Evolutionary conservation across 2,797 vertebrate genomes (phyloP).

Genomic region (Eulemur mongoz): DNA sequence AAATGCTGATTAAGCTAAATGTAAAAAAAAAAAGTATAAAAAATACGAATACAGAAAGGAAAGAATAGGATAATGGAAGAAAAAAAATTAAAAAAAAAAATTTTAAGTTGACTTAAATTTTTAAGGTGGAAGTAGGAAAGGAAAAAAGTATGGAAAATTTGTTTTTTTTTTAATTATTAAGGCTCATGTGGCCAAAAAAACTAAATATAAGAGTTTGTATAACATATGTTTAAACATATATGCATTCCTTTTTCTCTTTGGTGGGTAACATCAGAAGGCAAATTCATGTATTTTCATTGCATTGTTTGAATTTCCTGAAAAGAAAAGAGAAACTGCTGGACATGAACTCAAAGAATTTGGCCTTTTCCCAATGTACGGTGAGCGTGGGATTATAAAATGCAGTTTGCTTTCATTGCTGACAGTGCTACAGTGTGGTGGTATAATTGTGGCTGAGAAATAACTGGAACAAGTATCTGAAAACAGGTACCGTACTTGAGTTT

Average conservation of each 20-base stretch:
- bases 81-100: not conserved
- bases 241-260: slow-evolving; percentile 3
- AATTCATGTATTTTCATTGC: slow-evolving; percentile 30
- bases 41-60: not conserved
- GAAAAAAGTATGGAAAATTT: not conserved
- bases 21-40: not conserved
- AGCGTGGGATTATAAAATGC: slow-evolving; percentile 13
- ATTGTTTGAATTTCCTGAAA: slow-evolving; percentile 44
- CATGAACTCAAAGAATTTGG: not conserved
- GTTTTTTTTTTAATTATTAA: slow-evolving; percentile 29
- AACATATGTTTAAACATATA: not conserved
- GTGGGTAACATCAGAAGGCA: slow-evolving; percentile 11
- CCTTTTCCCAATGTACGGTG: not conserved
- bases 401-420: slow-evolving; percentile 8
- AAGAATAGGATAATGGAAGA: not conserved
- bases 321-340: not conserved
- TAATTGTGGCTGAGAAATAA: not conserved
- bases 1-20: not conserved
- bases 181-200: not conserved
- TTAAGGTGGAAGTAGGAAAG: not conserved
- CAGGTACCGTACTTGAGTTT: slow-evolving; percentile 17
- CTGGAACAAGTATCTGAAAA: slow-evolving; percentile 17
- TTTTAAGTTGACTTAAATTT: not conserved
- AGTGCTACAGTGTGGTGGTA: not conserved
- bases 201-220: not conserved